Evolutionary conservation across 2,888 invertebrate species (phyloP), one percentile per base, ranked within the genome.

Genomic region (Agrochola circellaris): DNA sequence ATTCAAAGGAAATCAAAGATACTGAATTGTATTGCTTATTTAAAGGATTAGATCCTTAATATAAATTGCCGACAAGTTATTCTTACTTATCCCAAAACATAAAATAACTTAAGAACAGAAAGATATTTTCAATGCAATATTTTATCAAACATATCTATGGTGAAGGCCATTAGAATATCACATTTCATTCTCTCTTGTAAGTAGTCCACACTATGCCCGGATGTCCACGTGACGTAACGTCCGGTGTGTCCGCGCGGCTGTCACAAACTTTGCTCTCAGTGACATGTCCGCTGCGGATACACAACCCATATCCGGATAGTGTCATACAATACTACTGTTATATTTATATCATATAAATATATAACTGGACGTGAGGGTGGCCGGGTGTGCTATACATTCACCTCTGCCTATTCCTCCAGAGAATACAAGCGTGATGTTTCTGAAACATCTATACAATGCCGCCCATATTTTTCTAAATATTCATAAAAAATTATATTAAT

Each of bases 191-290:
- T 60, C 60, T 42, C 58, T 34, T 7, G 45, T 66, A 48, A 73
- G 38, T 61, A 79, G 82, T 70, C 42, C 62, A 73, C 61, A 72
- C 56, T 42, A 72, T 75, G 72, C 34, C 45, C 70, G 79, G 77
- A 77, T 17, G 45, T 56, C 38, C 34, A n/a, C 15, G 58, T 84
- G 79, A 86, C 84, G 73, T 75, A 66, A 51, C 61, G 9, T 85
- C 79, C 81, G 77, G 67, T 61, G 68, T 38, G 56, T 54, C 73
- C 73, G 48, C 64, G 58, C 81, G 48, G 23, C 60, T 73, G 83
- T 71, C 83, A 73, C 77, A 76, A 77, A 86, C 86, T 88, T 81
- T 70, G 76, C 87, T 87, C 76, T 79, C 75, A 73, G 77, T 77
- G 84, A 75, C 75, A 82, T 84, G 70, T 85, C 87, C 85, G 81